Conservation (phyloP, 2,113 vertebrate genomes). For the Sturnus vulgaris region DNA sequence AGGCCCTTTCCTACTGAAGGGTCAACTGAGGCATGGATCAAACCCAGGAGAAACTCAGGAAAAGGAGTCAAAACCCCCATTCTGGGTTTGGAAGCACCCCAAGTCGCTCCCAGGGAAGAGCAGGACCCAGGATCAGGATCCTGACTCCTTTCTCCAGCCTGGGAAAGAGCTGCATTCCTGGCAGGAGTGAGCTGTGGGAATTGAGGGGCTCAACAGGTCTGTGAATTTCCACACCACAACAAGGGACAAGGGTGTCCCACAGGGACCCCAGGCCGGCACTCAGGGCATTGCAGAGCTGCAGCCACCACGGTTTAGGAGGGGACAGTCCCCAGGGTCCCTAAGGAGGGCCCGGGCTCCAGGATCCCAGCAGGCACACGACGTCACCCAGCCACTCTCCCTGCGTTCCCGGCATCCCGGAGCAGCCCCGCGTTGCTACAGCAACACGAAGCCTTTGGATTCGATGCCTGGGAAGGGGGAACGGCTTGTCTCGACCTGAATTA, state of each 20-base stretch:
- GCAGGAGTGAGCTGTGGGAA: background rate
- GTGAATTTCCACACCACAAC: rapidly evolving
- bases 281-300: rapidly evolving
- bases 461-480: slow-evolving; percentile 4
- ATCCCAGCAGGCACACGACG: background rate
- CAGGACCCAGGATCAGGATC: rapidly evolving
- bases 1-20: background rate
- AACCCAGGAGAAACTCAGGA: background rate
- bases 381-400: background rate
- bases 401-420: background rate
- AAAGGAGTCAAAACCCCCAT: background rate
- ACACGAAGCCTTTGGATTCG: slow-evolving; percentile 47
- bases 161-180: background rate
- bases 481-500: slow-evolving; percentile 54
- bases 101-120: rapidly evolving
- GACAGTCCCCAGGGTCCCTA: background rate
- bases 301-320: rapidly evolving
- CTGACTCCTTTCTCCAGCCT: background rate
- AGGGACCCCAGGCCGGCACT: background rate
- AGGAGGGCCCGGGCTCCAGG: background rate
- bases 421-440: slow-evolving; percentile 49
- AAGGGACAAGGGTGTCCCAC: background rate
- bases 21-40: background rate
- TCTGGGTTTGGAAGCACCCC: background rate
- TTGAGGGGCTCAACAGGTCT: rapidly evolving